These are phyloP conservation scores for Hypena proboscidalis DNA, from an alignment of 2,888 invertebrate species.

Conservation along the genomic window DNA sequence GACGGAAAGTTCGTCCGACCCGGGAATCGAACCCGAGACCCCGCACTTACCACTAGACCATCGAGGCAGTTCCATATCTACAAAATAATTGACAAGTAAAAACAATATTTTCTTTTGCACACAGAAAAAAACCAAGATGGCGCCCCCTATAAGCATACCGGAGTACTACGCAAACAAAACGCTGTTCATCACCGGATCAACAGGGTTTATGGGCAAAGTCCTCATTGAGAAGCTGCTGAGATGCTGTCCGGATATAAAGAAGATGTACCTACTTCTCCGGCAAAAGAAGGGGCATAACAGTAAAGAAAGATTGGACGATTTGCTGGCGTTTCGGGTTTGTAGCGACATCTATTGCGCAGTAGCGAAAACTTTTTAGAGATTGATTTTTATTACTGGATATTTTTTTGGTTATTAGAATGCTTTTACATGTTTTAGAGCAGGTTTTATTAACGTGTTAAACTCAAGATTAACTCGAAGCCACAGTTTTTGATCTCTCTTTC, in stretches of 20 bases:
- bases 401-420: no score
- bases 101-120: constrained; percentile 9
- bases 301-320: constrained; percentile 86
- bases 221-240: constrained; percentile 91
- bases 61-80: no score
- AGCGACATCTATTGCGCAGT: constrained; percentile 45
- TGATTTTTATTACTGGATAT: no score
- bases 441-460: no score
- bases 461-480: no score
- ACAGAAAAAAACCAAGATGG: constrained; percentile 50
- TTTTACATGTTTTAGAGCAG: no score
- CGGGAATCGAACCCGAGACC: no score
- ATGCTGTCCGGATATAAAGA: constrained; percentile 88
- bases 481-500: no score
- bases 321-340: constrained; percentile 80
- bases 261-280: constrained; percentile 89
- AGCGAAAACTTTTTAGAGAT: constrained; percentile 12
- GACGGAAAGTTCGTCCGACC: no score
- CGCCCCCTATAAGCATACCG: constrained; percentile 71
- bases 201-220: constrained; percentile 94
- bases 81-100: no score
- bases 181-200: constrained; percentile 92
- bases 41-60: no score
- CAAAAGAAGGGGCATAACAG: constrained; percentile 89
- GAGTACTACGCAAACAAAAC: constrained; percentile 86